Evolutionary conservation across 2,888 invertebrate species (phyloP), one percentile per base, ranked within the genome.

Genomic region (Latrodectus elegans): DNA sequence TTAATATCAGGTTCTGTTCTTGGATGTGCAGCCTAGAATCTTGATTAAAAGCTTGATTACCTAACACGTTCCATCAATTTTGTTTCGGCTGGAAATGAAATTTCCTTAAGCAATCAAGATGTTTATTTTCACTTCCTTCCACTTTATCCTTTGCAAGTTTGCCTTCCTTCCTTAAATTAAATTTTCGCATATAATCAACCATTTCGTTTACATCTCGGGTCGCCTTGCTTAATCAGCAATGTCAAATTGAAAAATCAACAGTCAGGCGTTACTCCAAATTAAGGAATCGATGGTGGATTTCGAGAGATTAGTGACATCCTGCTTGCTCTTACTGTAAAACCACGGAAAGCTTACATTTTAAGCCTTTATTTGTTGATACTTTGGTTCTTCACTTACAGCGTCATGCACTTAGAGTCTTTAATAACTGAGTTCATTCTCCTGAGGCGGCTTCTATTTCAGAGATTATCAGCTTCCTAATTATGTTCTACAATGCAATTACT

Each of bases 221-320:
- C 26, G 22, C 68, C 67, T 49, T 26, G 55, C 71, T 76, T 71
- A 71, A 76, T 83, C 83, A 83, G 76, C 76, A 83, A 70, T 38
- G 71, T 64, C 51, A 76, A 83, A 76, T 76, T 76, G 71, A 51
- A 83, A 83, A 83, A 76, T 83, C 83, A 83, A 76, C 83, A 83
- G 71, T 83, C 74, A 60, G 51, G 70, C 70, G 70, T 76, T 70
- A 53, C 70, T 49, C 38, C 60, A 83, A 83, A 83, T 83, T 83
- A 83, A 83, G 76, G 68, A 70, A 82, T 74, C 67, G 53, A 74
- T 64, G 53, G 38, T 65, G 51, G 22, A 73, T 73, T 65, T 51
- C 22, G 65, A 26, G 51, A 73, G 52, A 81, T 81, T 55, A 81
- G 53, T 65, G 38, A 22, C 55, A 38, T 49, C n/a, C 14, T 38